A percentile compares a stretch with the other conserved stretches of the same genome.
phyloP scores from a whole-genome alignment of 2,888 invertebrate species.

The Silvanus unidentatus region DNA sequence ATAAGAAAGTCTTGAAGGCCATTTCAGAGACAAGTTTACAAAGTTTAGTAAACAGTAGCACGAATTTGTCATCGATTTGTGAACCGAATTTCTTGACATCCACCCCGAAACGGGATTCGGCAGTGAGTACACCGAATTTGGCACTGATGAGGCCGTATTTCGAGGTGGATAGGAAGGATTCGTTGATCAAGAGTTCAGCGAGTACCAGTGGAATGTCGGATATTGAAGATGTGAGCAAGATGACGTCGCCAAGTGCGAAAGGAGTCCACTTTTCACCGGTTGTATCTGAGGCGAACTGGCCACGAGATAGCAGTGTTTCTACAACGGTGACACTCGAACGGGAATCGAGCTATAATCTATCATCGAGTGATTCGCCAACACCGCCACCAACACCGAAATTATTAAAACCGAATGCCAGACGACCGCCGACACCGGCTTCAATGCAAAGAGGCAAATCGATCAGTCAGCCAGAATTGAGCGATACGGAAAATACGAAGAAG shows the following conservation, averaged over 20 bases:
- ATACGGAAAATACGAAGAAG: slow-evolving; percentile 19
- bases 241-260: slow-evolving; percentile 30
- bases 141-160: slow-evolving; percentile 25
- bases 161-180: slow-evolving; percentile 40
- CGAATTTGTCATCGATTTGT: not conserved
- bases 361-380: slow-evolving; percentile 26
- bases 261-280: slow-evolving; percentile 77
- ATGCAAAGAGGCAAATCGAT: slow-evolving; percentile 16
- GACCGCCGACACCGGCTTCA: slow-evolving; percentile 20
- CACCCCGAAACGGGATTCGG: slow-evolving; percentile 22
- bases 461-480: slow-evolving; percentile 40
- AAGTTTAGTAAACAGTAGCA: slow-evolving; percentile 29
- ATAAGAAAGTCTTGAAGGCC: slow-evolving; percentile 39
- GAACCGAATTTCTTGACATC: slow-evolving; percentile 8
- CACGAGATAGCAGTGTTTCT: slow-evolving; percentile 53
- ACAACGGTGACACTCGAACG: slow-evolving; percentile 35
- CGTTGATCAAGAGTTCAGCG: slow-evolving; percentile 40
- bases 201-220: slow-evolving; percentile 43
- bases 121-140: slow-evolving; percentile 58
- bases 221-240: slow-evolving; percentile 34
- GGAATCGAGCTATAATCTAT: slow-evolving; percentile 38
- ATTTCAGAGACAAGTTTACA: slow-evolving; percentile 44
- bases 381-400: slow-evolving; percentile 26
- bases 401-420: slow-evolving; percentile 23
- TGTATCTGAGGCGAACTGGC: slow-evolving; percentile 73